These are phyloP conservation scores for Pandion haliaetus DNA, from an alignment of 2,113 vertebrate genomes.

Conservation along the genomic window DNA sequence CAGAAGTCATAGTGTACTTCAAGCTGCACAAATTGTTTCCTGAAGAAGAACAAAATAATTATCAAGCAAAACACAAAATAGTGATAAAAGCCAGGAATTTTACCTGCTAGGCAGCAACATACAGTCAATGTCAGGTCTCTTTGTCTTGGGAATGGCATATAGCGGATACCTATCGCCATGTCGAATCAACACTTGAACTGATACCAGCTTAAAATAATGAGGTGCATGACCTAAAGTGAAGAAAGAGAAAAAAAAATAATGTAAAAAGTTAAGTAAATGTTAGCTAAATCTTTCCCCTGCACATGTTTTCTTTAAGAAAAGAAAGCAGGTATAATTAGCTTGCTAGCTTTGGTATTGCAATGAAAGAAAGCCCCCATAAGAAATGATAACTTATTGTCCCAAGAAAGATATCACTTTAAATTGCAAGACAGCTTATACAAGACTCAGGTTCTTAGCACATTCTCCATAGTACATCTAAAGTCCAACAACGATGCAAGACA, in stretches of 20 bases:
- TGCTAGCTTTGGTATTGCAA: not conserved
- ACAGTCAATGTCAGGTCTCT: slow-evolving; percentile 92
- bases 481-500: not conserved
- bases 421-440: not conserved
- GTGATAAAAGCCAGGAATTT: not conserved
- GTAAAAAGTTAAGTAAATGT: not conserved
- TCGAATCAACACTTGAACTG: slow-evolving; percentile 93
- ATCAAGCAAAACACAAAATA: not conserved
- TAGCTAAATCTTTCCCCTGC: not conserved
- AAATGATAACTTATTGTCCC: not conserved
- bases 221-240: slow-evolving; percentile 86
- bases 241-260: not conserved
- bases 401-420: not conserved
- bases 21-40: not conserved
- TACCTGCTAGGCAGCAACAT: slow-evolving; percentile 87
- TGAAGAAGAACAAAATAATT: not conserved
- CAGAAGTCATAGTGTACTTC: not conserved
- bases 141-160: slow-evolving; percentile 94
- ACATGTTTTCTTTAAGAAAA: not conserved
- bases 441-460: not conserved
- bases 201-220: slow-evolving; percentile 89
- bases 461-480: not conserved
- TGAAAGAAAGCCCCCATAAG: not conserved
- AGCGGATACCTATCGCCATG: slow-evolving; percentile 95
- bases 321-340: not conserved